phyloP scores from a whole-genome alignment of 2,797 vertebrate species.

The Acanthis flammea region DNA sequence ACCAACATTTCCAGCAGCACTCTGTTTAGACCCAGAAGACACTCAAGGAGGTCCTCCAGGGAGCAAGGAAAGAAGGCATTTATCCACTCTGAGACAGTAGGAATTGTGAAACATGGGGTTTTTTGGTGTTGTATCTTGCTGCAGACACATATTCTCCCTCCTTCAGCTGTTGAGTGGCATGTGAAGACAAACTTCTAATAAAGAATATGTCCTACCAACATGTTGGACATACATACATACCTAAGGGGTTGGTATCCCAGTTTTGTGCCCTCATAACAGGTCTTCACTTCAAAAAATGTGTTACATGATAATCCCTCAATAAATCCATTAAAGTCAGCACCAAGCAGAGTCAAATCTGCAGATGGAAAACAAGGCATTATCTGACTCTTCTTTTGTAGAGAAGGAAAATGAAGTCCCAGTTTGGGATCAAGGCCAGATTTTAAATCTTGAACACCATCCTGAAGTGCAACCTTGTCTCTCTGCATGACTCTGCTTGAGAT shows the following conservation, averaged over 20 bases:
- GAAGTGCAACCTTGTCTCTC: background rate
- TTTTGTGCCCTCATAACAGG: background rate
- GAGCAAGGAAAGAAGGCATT: background rate
- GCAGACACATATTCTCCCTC: background rate
- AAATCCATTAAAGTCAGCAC: background rate
- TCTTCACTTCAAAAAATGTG: background rate
- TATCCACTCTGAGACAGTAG: background rate
- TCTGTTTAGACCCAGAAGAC: background rate
- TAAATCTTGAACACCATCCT: background rate
- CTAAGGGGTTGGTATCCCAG: background rate
- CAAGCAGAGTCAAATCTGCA: background rate
- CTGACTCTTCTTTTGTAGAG: background rate
- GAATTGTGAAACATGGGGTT: accelerated
- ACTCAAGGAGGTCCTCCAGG: background rate
- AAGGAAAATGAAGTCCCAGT: background rate
- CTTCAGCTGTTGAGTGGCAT: background rate
- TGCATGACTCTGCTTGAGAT: background rate
- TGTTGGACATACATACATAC: background rate
- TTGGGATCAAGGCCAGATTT: background rate
- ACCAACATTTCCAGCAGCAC: background rate
- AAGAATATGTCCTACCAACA: background rate
- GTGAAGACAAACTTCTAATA: background rate
- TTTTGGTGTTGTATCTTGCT: background rate
- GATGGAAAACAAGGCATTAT: background rate
- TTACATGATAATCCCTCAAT: background rate